Conservation (phyloP, 2,113 vertebrate genomes). For the Oreotragus oreotragus region DNA sequence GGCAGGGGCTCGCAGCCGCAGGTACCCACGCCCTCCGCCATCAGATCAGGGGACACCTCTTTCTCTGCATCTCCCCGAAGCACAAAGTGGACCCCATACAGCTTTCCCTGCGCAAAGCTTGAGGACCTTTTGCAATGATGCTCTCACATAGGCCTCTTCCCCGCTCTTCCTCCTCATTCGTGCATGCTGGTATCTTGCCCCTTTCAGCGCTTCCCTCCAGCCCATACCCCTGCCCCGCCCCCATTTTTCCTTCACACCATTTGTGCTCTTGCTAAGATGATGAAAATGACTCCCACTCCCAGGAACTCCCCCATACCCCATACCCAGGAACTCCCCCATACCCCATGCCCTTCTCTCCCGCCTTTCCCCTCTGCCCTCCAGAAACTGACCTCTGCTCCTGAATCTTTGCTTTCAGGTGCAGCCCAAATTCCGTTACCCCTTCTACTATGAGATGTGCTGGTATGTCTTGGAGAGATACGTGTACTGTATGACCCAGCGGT, state of each 20-base stretch:
- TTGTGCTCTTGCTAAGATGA: conserved; percentile 72
- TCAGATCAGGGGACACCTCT: conserved; percentile 28
- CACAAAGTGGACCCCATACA: conserved; percentile 23
- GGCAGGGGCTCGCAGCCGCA: conserved; percentile 50
- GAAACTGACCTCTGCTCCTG: conserved; percentile 42
- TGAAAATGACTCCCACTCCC: conserved; percentile 49
- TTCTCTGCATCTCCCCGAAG: conserved; percentile 50
- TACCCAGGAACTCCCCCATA: conserved; percentile 27
- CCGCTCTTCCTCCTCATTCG: conserved; percentile 66
- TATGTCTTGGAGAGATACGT: conserved; percentile 97
- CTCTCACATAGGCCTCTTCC: conserved; percentile 46
- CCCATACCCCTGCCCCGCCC: conserved; percentile 36
- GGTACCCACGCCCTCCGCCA: conserved; percentile 50
- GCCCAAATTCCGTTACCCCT: conserved; percentile 97
- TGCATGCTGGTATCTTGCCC: conserved; percentile 76
- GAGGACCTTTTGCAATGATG: conserved; percentile 69
- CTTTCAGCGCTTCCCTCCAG: conserved; percentile 50
- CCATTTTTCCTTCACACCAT: conserved; percentile 33
- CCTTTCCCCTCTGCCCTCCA: background rate
- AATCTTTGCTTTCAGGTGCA: conserved; percentile 84
- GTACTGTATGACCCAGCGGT: conserved; percentile 92
- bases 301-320: background rate
- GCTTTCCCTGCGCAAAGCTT: conserved; percentile 63
- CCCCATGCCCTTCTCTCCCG: conserved; percentile 51
- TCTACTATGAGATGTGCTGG: conserved; percentile 99